Conservation (phyloP, 92 coral and sea anemone genomes). For the Epizoanthus ramosus region DNA sequence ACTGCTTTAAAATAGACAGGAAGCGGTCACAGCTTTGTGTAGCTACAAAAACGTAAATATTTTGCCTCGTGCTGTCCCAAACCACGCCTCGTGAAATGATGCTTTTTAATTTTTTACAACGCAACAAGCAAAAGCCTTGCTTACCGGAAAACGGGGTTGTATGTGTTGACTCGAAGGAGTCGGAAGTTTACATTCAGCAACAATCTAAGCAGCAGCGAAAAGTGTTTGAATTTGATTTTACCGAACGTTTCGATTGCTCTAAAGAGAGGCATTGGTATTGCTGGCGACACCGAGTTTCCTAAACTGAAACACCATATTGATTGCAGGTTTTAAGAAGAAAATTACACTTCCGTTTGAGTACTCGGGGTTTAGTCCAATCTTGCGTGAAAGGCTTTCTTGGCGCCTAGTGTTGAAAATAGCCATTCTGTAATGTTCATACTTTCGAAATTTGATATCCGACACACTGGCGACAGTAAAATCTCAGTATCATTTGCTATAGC, state of each 20-base stretch:
- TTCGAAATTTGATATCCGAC: constrained; percentile 41
- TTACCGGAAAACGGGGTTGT: constrained; percentile 30
- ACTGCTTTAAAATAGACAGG: constrained; percentile 47
- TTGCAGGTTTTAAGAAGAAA: constrained; percentile 26
- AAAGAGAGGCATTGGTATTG: background rate
- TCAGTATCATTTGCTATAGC: constrained; percentile 21
- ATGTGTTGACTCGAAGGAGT: constrained; percentile 15
- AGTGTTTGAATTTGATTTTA: constrained; percentile 8
- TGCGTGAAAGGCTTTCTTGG: constrained; percentile 34
- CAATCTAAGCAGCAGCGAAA: constrained; percentile 32
- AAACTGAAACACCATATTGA: constrained; percentile 45
- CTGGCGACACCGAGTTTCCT: constrained; percentile 38
- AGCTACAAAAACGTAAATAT: constrained; percentile 62
- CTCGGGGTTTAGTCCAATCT: constrained; percentile 41
- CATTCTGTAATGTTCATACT: background rate
- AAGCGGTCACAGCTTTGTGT: constrained; percentile 47
- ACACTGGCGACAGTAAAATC: constrained; percentile 37
- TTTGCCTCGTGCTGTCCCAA: constrained; percentile 60
- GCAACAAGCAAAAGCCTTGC: constrained; percentile 56
- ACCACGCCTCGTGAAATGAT: constrained; percentile 69
- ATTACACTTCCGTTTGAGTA: constrained; percentile 34
- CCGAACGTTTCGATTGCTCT: constrained; percentile 6
- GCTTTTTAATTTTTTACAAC: constrained; percentile 81
- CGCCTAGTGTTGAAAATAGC: constrained; percentile 15
- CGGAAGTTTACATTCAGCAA: constrained; percentile 35